These are phyloP conservation scores for Leucoraja erinaceus DNA, from an alignment of 2,113 vertebrate species.

Conservation along the genomic window DNA sequence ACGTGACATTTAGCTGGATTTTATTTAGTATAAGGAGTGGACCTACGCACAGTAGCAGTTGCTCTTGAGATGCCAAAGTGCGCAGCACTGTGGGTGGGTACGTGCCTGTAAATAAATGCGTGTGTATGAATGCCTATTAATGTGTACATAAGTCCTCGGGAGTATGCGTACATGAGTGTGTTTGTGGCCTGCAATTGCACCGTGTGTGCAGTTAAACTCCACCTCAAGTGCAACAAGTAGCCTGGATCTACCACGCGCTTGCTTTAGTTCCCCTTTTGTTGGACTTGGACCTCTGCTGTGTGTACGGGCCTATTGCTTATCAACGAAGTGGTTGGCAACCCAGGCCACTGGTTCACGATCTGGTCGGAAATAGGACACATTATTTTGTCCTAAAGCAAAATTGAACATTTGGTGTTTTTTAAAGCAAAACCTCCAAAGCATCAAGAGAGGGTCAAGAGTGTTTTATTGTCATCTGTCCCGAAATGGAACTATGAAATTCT, in stretches of 20 bases:
- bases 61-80: not conserved
- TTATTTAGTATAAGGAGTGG: constrained; percentile 16
- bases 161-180: not conserved
- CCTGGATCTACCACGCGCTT: not conserved
- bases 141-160: not conserved
- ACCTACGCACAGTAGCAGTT: constrained; percentile 8
- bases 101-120: not conserved
- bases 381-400: too few relatives aligned
- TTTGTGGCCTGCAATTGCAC: not conserved
- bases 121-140: not conserved
- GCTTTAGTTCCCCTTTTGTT: not conserved
- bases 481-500: too few relatives aligned
- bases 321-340: not conserved
- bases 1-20: constrained; percentile 14
- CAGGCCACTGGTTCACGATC: not conserved
- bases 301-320: constrained; percentile 4
- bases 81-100: not conserved
- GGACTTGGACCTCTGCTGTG: constrained; percentile 21
- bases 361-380: not conserved
- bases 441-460: too few relatives aligned
- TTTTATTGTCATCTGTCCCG: too few relatives aligned
- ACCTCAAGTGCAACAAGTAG: constrained; percentile 26
- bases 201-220: not conserved
- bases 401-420: too few relatives aligned
- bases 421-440: not conserved